phyloP scores from a whole-genome alignment of 2,888 invertebrate species.

The Agrotis ipsilon region DNA sequence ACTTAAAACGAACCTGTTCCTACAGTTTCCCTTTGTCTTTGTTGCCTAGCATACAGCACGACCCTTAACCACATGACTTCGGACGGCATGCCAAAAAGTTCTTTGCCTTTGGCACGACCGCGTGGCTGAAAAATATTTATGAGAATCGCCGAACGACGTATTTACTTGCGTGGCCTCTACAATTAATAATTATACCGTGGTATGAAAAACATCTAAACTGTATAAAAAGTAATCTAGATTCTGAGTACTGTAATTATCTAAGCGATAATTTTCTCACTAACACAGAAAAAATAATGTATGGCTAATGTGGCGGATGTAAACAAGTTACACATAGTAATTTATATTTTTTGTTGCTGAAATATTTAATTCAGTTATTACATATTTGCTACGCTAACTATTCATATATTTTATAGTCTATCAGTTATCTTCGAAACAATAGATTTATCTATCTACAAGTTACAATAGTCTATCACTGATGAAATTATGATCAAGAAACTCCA shows the following conservation, averaged over 20 bases:
- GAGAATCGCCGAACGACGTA: too few species aligned
- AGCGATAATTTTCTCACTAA: conserved; percentile 18
- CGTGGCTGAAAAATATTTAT: too few species aligned
- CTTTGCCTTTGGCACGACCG: too few species aligned
- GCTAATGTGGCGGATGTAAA: conserved; percentile 10
- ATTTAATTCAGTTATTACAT: neutral
- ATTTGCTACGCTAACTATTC: conserved; percentile 8
- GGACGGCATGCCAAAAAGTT: too few species aligned
- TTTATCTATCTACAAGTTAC: neutral
- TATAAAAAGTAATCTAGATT: conserved; percentile 14
- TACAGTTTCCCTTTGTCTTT: too few species aligned
- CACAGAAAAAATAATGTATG: neutral
- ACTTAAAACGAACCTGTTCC: too few species aligned
- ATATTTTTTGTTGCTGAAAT: neutral
- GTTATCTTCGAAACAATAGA: neutral
- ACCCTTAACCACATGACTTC: too few species aligned
- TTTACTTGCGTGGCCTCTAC: neutral
- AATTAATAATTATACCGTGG: neutral
- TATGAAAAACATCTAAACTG: neutral
- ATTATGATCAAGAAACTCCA: conserved; percentile 20
- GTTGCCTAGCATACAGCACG: too few species aligned
- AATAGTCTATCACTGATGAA: conserved; percentile 1
- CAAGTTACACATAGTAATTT: neutral
- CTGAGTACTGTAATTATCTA: conserved; percentile 12
- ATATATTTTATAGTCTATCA: neutral